Conservation (phyloP, 2,888 invertebrate species). For the Formica aserva region DNA sequence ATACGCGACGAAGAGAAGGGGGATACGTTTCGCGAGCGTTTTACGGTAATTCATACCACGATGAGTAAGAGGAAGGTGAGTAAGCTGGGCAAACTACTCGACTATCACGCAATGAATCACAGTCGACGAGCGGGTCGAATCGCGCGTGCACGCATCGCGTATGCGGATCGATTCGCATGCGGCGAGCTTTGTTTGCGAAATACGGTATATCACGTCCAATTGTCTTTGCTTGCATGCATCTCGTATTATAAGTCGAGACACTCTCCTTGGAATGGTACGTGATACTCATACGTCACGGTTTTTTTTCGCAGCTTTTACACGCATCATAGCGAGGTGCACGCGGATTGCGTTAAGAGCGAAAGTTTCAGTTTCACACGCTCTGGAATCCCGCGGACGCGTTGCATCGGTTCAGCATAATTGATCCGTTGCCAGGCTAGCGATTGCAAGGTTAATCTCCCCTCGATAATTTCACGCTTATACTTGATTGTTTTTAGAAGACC, state of each 20-base stretch:
- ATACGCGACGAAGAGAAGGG: background rate
- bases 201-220: constrained; percentile 66
- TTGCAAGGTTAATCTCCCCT: background rate
- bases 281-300: constrained; percentile 47
- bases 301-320: constrained; percentile 34
- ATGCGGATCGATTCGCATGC: constrained; percentile 53
- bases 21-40: constrained; percentile 19
- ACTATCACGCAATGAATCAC: constrained; percentile 68
- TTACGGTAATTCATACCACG: constrained; percentile 52
- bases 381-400: constrained; percentile 30
- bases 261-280: constrained; percentile 56
- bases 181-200: constrained; percentile 62
- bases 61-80: constrained; percentile 67
- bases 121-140: constrained; percentile 48
- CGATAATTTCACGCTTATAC: background rate
- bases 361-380: constrained; percentile 51
- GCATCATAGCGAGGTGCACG: background rate
- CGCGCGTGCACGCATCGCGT: constrained; percentile 40
- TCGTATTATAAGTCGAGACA: constrained; percentile 43
- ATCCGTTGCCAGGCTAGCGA: constrained; percentile 6
- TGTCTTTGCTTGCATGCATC: constrained; percentile 53
- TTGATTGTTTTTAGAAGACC: background rate
- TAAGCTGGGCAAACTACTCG: constrained; percentile 48
- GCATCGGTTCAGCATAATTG: constrained; percentile 25
- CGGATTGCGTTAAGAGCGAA: constrained; percentile 57